These are phyloP conservation scores for Brienomyrus longianalis DNA, from an alignment of 2,113 vertebrate species.

Conservation along the genomic window DNA sequence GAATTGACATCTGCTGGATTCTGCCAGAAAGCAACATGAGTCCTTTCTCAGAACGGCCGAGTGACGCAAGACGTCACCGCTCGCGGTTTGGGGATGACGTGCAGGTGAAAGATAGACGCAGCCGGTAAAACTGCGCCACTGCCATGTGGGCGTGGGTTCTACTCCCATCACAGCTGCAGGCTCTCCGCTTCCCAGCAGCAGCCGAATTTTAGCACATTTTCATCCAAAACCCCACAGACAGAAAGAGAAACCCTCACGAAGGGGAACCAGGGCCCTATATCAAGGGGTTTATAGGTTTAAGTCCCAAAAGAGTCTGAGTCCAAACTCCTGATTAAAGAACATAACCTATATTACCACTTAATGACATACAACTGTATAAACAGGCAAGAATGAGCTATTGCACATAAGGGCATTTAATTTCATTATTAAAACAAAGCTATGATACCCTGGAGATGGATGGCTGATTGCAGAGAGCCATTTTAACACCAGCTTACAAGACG, in stretches of 20 bases:
- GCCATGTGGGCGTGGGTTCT: background rate
- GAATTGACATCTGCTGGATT: background rate
- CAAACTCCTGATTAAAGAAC: background rate
- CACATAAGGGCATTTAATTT: background rate
- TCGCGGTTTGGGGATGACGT: background rate
- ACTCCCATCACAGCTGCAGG: background rate
- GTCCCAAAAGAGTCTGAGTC: background rate
- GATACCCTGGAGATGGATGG: background rate
- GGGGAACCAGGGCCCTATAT: background rate
- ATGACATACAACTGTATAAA: background rate
- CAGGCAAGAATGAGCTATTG: background rate
- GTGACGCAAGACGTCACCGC: background rate
- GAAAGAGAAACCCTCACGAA: background rate
- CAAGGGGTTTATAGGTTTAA: background rate
- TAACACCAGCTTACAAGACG: background rate
- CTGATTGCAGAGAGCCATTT: background rate
- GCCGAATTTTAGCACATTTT: background rate
- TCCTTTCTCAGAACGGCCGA: background rate
- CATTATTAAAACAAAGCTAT: background rate
- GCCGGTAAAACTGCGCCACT: background rate
- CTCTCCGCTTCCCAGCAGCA: background rate
- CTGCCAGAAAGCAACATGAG: no score
- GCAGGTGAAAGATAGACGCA: background rate
- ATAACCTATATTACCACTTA: slow-evolving; percentile 2
- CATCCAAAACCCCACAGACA: background rate